Percentiles rank a stretch among this genome's conserved stretches.
phyloP scores from a whole-genome alignment of 2,888 invertebrate genomes.

The Luperina testacea region DNA sequence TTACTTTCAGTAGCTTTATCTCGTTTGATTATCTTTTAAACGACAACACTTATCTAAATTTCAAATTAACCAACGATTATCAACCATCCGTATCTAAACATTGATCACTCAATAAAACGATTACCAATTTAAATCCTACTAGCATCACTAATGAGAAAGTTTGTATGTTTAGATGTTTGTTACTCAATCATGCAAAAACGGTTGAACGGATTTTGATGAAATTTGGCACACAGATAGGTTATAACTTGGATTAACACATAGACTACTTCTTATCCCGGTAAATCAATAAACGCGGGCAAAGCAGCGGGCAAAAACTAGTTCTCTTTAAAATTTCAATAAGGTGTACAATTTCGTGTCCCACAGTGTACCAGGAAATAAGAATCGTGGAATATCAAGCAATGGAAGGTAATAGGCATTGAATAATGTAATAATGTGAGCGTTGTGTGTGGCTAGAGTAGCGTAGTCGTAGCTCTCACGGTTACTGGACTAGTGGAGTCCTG shows the following conservation, averaged over 20 bases:
- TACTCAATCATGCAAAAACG: neutral
- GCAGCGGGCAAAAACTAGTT: too few species aligned
- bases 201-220: too few species aligned
- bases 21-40: neutral
- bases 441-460: slow-evolving; percentile 47
- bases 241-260: neutral
- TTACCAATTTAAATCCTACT: slow-evolving; percentile 17
- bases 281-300: neutral
- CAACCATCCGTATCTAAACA: slow-evolving; percentile 13
- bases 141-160: slow-evolving; percentile 3
- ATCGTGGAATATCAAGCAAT: slow-evolving; percentile 71
- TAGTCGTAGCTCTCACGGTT: slow-evolving; percentile 48
- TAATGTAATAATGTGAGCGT: slow-evolving; percentile 63
- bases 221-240: too few species aligned
- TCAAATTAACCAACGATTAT: slow-evolving; percentile 18
- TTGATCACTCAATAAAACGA: slow-evolving; percentile 37
- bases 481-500: slow-evolving; percentile 41
- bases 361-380: slow-evolving; percentile 65
- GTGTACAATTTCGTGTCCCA: slow-evolving; percentile 56
- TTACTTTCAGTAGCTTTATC: neutral
- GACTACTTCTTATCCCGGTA: neutral
- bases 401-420: slow-evolving; percentile 64
- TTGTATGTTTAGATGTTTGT: neutral
- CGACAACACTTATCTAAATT: slow-evolving; percentile 27
- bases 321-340: neutral